A percentile compares a stretch with the other conserved stretches of the same genome.
These are phyloP conservation scores for Aplodontia rufa DNA, from an alignment of 2,113 vertebrate species.

Conservation along the genomic window DNA sequence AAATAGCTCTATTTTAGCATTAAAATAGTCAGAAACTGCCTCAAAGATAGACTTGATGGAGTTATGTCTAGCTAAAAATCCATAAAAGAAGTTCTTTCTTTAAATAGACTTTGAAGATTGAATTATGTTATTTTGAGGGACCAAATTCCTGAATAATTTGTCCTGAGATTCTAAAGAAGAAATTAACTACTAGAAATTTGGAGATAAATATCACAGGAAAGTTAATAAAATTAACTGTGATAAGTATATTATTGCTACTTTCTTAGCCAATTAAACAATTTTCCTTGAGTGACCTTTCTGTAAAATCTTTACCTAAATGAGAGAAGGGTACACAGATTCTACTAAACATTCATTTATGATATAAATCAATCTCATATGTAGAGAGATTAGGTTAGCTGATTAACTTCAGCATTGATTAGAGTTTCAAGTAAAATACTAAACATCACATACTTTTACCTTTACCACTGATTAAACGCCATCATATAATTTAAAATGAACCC, in stretches of 20 bases:
- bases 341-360: too few species aligned
- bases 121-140: neutral
- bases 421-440: neutral
- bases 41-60: neutral
- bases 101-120: neutral
- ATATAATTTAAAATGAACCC: neutral
- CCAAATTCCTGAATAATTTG: constrained; percentile 36
- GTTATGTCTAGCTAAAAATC: neutral
- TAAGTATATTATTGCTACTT: neutral
- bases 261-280: constrained; percentile 40
- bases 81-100: neutral
- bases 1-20: neutral
- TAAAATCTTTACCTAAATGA: constrained; percentile 9
- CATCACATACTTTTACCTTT: neutral
- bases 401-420: neutral
- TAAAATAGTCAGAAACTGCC: neutral
- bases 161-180: constrained; percentile 17
- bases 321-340: neutral
- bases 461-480: neutral
- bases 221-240: neutral
- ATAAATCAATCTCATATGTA: too few species aligned
- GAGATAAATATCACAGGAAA: neutral
- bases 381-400: neutral
- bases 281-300: neutral
- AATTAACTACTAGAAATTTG: neutral